Evolutionary conservation across 2,888 invertebrate genomes (phyloP).

Genomic region (Shargacucullia verbasci): DNA sequence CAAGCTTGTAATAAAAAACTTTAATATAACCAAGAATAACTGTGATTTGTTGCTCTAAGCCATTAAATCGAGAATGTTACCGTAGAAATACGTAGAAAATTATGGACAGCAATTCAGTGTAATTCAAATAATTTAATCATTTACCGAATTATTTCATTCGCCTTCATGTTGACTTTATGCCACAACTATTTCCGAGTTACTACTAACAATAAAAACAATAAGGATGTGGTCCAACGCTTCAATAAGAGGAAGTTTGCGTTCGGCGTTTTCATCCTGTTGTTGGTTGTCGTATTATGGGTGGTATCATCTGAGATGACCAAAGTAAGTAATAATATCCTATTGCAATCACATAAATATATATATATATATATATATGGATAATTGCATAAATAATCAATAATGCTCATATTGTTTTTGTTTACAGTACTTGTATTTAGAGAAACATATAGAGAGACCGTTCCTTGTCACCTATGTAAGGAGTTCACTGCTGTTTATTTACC

Average conservation of each 20-base stretch:
- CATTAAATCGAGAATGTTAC: slow-evolving; percentile 29
- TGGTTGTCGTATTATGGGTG: slow-evolving; percentile 99
- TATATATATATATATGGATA: too few species aligned
- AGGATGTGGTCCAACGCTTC: slow-evolving; percentile 77
- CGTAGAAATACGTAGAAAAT: slow-evolving; percentile 38
- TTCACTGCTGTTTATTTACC: slow-evolving; percentile 97
- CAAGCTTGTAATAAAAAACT: background rate
- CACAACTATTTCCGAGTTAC: slow-evolving; percentile 85
- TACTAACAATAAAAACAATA: slow-evolving; percentile 77
- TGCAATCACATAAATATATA: background rate
- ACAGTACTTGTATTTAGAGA: slow-evolving; percentile 95
- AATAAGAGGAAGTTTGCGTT: slow-evolving; percentile 90
- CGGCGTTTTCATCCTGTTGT: slow-evolving; percentile 95
- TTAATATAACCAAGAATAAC: background rate
- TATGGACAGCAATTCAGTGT: slow-evolving; percentile 54
- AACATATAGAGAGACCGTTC: slow-evolving; percentile 97
- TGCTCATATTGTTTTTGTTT: slow-evolving; percentile 70
- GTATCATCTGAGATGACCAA: slow-evolving; percentile 98
- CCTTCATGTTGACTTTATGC: slow-evolving; percentile 87
- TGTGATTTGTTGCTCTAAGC: slow-evolving; percentile 1
- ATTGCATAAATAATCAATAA: background rate
- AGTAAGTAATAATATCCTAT: slow-evolving; percentile 87
- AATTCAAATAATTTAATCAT: slow-evolving; percentile 48
- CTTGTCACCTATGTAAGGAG: slow-evolving; percentile 98
- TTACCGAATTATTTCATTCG: slow-evolving; percentile 54